Conservation (phyloP, 2,113 vertebrate species). For the Tauraco erythrolophus region DNA sequence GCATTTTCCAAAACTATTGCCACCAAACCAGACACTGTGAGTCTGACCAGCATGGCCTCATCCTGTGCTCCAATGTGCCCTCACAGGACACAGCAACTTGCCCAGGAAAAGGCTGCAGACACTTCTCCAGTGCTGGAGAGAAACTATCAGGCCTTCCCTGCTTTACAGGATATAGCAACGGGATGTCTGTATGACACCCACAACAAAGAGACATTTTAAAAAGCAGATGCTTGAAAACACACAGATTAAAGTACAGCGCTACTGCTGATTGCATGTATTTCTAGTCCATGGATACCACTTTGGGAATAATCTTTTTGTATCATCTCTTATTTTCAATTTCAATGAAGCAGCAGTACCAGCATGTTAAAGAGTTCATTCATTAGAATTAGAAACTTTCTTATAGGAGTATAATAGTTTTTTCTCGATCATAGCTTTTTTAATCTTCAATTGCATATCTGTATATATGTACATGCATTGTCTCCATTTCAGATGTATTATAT, state of each 20-base stretch:
- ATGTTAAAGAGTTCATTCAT: neutral
- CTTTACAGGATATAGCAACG: neutral
- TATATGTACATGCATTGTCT: neutral
- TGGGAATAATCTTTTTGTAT: neutral
- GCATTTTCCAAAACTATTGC: neutral
- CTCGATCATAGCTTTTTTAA: neutral
- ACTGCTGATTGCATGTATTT: neutral
- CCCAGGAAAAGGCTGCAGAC: neutral
- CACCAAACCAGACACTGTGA: neutral
- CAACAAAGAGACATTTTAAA: neutral
- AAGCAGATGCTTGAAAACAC: neutral
- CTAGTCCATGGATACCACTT: neutral
- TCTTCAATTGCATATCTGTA: neutral
- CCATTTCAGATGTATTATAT: neutral
- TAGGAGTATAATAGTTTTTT: neutral
- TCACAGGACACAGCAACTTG: neutral
- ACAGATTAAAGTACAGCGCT: neutral
- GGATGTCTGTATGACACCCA: neutral
- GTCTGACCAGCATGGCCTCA: neutral
- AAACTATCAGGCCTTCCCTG: neutral
- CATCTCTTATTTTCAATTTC: neutral
- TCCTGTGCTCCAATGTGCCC: fast-evolving
- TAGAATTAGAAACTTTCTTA: neutral
- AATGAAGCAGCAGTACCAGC: neutral
- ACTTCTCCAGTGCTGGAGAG: neutral